These are phyloP conservation scores for Astreopora myriophthalma DNA, from an alignment of 64 coral and sea anemone species.

Conservation along the genomic window DNA sequence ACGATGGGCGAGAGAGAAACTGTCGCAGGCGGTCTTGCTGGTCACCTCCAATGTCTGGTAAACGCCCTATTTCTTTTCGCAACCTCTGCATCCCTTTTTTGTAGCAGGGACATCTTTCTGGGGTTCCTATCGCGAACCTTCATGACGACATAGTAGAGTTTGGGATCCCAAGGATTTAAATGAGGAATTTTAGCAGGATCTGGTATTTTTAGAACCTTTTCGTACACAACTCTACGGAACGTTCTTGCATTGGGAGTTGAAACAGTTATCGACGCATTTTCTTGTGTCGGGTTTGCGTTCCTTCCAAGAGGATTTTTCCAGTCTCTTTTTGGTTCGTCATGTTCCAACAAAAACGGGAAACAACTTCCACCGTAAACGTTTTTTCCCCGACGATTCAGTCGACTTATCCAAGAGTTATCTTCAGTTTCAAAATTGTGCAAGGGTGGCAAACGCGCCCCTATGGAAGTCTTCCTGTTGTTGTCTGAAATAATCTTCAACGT, in stretches of 20 bases:
- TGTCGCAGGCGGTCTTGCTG: background rate
- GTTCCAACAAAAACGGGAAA: slow-evolving; percentile 65
- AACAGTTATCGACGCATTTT: background rate
- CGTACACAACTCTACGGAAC: background rate
- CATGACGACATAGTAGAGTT: slow-evolving; percentile 35
- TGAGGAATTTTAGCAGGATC: slow-evolving; percentile 22
- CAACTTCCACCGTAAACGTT: slow-evolving; percentile 33
- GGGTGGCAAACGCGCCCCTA: background rate
- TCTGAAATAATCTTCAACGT: slow-evolving; percentile 33
- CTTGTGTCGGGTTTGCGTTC: background rate
- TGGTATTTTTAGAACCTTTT: slow-evolving; percentile 35
- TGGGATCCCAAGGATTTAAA: slow-evolving; percentile 10
- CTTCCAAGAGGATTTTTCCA: background rate
- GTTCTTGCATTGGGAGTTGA: background rate
- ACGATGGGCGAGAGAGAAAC: background rate
- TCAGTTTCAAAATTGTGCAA: background rate
- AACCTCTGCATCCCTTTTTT: background rate
- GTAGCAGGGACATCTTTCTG: background rate
- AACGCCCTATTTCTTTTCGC: slow-evolving; percentile 40
- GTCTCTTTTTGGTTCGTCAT: background rate
- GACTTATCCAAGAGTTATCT: background rate
- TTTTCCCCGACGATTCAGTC: slow-evolving; percentile 54
- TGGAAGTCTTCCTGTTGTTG: slow-evolving; percentile 25
- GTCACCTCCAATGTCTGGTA: slow-evolving; percentile 56
- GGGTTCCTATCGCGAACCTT: background rate